phyloP scores from a whole-genome alignment of 2,113 vertebrate species.

The Passer domesticus region DNA sequence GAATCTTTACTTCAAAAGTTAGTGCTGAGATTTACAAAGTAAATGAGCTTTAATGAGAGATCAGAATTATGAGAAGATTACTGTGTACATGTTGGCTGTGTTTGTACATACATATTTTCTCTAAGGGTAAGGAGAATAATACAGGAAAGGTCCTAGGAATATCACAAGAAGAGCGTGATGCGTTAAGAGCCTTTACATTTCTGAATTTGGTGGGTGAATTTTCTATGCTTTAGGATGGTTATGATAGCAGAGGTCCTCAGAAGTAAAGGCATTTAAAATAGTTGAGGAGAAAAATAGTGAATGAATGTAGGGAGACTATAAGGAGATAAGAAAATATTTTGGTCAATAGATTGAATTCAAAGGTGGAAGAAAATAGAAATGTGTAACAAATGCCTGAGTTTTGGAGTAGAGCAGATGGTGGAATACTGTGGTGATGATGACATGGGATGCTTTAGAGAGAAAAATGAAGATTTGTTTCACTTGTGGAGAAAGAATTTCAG shows the following conservation, averaged over 20 bases:
- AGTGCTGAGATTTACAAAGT: neutral
- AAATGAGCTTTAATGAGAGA: conserved; percentile 32
- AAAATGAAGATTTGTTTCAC: neutral
- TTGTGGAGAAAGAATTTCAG: neutral
- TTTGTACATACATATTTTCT: conserved; percentile 18
- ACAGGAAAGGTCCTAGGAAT: neutral
- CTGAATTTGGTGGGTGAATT: neutral
- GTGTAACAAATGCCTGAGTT: neutral
- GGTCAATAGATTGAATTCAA: neutral
- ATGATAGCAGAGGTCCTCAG: neutral
- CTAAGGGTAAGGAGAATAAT: neutral
- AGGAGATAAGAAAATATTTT: neutral
- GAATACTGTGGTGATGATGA: neutral
- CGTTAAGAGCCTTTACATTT: neutral
- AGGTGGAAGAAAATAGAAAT: neutral
- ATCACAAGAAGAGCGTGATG: neutral
- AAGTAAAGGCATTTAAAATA: neutral
- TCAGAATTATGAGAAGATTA: conserved; percentile 8
- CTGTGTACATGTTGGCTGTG: neutral
- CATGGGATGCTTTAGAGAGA: neutral
- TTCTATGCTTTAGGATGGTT: neutral
- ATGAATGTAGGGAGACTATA: neutral
- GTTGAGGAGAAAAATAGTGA: neutral
- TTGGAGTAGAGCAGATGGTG: neutral
- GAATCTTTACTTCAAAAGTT: conserved; percentile 49